Conservation (phyloP, 2,888 invertebrate genomes). For the Euzophera pinguis region DNA sequence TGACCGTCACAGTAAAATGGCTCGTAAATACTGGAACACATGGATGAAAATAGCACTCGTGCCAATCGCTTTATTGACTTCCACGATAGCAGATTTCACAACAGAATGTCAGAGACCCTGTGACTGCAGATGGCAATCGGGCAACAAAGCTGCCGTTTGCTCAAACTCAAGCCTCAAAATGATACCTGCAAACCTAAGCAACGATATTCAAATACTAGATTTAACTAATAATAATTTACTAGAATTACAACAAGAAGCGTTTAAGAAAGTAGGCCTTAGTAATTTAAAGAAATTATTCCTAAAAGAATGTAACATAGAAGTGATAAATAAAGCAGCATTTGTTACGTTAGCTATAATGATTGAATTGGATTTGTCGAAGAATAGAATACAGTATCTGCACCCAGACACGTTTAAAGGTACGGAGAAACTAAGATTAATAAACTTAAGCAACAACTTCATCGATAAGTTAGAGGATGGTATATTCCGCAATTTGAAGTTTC, state of each 20-base stretch:
- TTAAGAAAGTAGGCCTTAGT: constrained; percentile 84
- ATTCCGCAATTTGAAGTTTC: constrained; percentile 85
- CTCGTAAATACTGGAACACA: constrained; percentile 71
- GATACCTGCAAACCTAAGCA: constrained; percentile 87
- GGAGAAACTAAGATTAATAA: constrained; percentile 85
- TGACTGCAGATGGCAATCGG: constrained; percentile 92
- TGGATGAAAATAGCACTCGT: constrained; percentile 65
- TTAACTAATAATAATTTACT: constrained; percentile 85
- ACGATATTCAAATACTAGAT: constrained; percentile 86
- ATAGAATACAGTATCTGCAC: constrained; percentile 83
- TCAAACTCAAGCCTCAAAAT: constrained; percentile 81
- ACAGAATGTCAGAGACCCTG: constrained; percentile 85
- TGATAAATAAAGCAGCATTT: constrained; percentile 86
- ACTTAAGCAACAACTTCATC: constrained; percentile 88
- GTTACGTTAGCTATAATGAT: constrained; percentile 87
- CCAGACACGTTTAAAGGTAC: constrained; percentile 86
- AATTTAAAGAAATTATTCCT: constrained; percentile 91
- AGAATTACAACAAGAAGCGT: constrained; percentile 83
- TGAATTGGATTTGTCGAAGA: constrained; percentile 90
- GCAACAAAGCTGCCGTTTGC: constrained; percentile 92
- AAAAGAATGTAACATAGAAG: constrained; percentile 85
- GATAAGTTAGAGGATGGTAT: constrained; percentile 85
- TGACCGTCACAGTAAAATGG: constrained; percentile 74
- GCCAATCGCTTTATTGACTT: constrained; percentile 48
- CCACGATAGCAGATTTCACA: constrained; percentile 76